Evolutionary conservation across 2,797 vertebrate species (phyloP), one percentile per base, ranked within the genome.

Genomic region (Telmatherina bonti): DNA sequence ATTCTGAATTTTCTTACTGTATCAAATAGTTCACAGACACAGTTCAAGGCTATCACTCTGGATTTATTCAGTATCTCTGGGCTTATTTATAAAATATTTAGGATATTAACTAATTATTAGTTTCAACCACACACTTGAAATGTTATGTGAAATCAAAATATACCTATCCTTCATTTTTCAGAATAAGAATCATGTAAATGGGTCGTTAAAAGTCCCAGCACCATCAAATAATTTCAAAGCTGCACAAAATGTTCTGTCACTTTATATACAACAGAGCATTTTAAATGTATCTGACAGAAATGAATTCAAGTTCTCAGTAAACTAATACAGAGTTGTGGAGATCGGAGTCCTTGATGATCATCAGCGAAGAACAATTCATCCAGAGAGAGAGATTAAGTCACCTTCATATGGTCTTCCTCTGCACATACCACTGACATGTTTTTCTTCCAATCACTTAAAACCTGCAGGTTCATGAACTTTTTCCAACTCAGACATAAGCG

Each of bases 51-150:
- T n/a, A 30, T 33, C 43, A n/a, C 2, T 15, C 13, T 41, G 10
- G 67, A 45, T 76, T 76, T 67, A 63, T 67, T 70, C 59, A 43
- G 62, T 45, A 49, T 41, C 8, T 45, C 22, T 16, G 41, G 20
- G 8, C 45, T 76, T 59, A 51, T 71, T 47, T 41, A 72, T 59
- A 30, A 33, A 20, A 45, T 31, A 20, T 24, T 33, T 31, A 7
- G 20, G 33, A 38, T 24, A 53, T 62, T 36, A 5, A 27, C 24
- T 10, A 10, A 38, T 57, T 61, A 15, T 45, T n/a, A 4, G 15
- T 45, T 35, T 29, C 6, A 49, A 56, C 15, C 33, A 59, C 51
- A 58, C 38, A 54, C 5, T 18, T 18, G 3, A 26, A 18, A 68
- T n/a, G 13, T 18, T 45, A 57, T 59, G 8, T 45, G 41, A 62